Evolutionary conservation across 1,140 invertebrate genomes (phyloP), one percentile per base, ranked within the genome.

Genomic region (Anoplolepis gracilipes): DNA sequence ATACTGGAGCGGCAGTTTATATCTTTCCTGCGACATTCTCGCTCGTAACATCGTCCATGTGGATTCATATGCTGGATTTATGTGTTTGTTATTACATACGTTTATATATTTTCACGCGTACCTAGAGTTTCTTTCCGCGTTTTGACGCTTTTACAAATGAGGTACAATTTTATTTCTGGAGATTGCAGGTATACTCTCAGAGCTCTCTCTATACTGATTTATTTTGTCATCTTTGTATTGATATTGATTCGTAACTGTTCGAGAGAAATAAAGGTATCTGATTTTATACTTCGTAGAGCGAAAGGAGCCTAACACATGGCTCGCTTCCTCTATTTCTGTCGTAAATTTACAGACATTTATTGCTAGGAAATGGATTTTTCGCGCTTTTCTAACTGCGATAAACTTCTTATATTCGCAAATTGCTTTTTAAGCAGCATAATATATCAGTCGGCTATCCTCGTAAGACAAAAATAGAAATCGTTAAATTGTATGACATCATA

Each of bases 181-280:
- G 13, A 59, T 25, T 1, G 22, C 2, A 53, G 42, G 55, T 55
- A 59, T 36, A 55, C 10, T 82, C 28, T 8, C 30, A 33, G 13
- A n/a, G n/a, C n/a, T n/a, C n/a, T n/a, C 11, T 55, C 16, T 53
- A 13, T 55, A 16, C 25, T 49, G 65, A 39, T 57, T 8, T 25
- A 16, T 28, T 59, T 16, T 36, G 57, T 59, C 67, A 73, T 73
- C 13, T 73, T 39, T n/a, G 0, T 19, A 19, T 82, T 28, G 25
- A 36, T 55, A 59, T 42, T 59, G 78, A 82, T 72, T 36, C 36
- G 53, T 82, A 59, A 72, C 62, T 46, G 16, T 82, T 82, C 7
- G 36, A 82, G 46, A 36, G 33, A 36, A 36, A 36, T n/a, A n/a
- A 28, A 53, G 6, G 19, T 59, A 59, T 82, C 36, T 33, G 53